Percentiles rank a stretch among this genome's conserved stretches.
Conservation (phyloP, 2,888 invertebrate species). For the Urechis unicinctus region DNA sequence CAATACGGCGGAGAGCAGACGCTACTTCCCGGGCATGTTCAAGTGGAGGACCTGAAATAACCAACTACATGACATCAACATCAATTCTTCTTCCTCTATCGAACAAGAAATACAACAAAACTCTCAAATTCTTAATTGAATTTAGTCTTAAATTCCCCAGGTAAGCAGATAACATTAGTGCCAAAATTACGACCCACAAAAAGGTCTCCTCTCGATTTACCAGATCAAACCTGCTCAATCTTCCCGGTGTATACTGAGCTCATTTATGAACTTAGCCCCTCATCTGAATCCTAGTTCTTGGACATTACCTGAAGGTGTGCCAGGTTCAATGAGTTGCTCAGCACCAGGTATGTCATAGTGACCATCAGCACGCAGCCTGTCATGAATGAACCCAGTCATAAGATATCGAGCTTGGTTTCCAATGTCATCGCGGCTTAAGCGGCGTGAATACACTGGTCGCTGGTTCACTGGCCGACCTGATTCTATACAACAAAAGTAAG, state of each 20-base stretch:
- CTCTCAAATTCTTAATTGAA: too few species aligned
- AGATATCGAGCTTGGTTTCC: slow-evolving; percentile 42
- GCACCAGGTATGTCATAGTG: slow-evolving; percentile 26
- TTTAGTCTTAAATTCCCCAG: too few species aligned
- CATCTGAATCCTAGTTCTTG: neutral
- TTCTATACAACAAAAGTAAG: too few species aligned
- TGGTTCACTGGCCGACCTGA: too few species aligned
- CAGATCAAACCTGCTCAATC: too few species aligned
- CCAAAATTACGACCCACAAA: too few species aligned
- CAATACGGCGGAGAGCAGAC: slow-evolving; percentile 39
- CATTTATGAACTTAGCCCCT: neutral
- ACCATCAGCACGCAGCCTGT: slow-evolving; percentile 34
- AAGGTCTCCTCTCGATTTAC: too few species aligned
- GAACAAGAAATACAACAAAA: too few species aligned
- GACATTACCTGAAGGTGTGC: slow-evolving; percentile 39
- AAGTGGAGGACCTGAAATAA: slow-evolving; percentile 39
- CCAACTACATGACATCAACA: neutral
- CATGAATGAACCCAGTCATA: slow-evolving; percentile 39
- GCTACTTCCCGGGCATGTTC: slow-evolving; percentile 40
- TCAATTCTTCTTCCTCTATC: too few species aligned
- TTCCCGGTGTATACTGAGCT: too few species aligned
- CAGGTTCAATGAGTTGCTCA: slow-evolving; percentile 40
- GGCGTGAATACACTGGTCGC: too few species aligned
- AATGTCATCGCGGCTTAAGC: slow-evolving; percentile 24
- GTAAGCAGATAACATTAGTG: too few species aligned